Base-by-base conservation (phyloP, 2,888 invertebrate genomes). In the Dichetophora obliterata region DNA sequence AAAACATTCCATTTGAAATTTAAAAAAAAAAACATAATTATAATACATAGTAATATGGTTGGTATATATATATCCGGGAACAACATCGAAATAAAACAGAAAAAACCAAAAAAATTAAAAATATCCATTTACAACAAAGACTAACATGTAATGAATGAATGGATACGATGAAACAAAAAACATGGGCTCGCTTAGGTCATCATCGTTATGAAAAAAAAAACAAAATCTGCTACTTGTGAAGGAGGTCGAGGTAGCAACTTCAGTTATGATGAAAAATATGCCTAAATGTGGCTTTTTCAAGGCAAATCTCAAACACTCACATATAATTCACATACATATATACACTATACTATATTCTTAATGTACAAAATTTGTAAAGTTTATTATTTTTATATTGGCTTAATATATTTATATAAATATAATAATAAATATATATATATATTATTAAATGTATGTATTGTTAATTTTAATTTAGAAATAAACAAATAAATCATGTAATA, bases 351-450 rank as follows among this genome's bases (percentile, higher is more conserved):
- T 43, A 48, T 48, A 37, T 74, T 75, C 75, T 78, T 76, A 76
- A 81, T 78, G 80, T 80, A 81, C 76, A 80, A 80, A 73, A 81
- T 77, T 80, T 81, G 78, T 81, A 81, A 77, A 81, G 75, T 79
- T 79, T 81, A 75, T 75, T 61, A 79, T 79, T 80, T 81, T 81
- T 81, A 81, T 81, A 81, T 81, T 81, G 80, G 80, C 79, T 80
- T 80, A 78, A 61, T 48, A 31, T 54, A 31, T 24, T n/a, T 27
- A 31, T 68, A 27, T 24, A 31, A 27, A 66, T 19, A 31, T 16
- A 11, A 22, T 22, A 68, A 48, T 68, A n/a, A 11, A 43, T 16
- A 43, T 71, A 71, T 24, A 31, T 27, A 57, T 75, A 68, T 16
- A 31, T 73, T 27, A 71, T n/a, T 72, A 57, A 63, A 48, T 65